phyloP scores from a whole-genome alignment of 1,140 invertebrate genomes.

The Meloidogyne chitwoodi region DNA sequence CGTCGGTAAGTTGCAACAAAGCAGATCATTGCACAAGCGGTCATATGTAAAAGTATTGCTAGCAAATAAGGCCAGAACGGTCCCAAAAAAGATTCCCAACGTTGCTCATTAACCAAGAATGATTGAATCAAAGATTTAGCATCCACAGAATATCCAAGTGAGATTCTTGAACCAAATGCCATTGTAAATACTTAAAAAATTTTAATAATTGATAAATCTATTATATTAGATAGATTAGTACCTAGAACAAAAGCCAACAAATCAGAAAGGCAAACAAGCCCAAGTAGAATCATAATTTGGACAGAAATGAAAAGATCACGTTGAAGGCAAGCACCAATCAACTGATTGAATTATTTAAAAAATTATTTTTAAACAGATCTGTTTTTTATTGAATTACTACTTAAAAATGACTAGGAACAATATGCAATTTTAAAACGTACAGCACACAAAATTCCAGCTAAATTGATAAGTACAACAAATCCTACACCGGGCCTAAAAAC shows the following conservation, averaged over 20 bases:
- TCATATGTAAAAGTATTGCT: slow-evolving; percentile 53
- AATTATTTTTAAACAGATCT: not conserved
- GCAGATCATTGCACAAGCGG: slow-evolving; percentile 45
- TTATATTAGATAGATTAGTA: not conserved
- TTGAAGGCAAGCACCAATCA: slow-evolving; percentile 44
- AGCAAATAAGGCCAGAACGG: slow-evolving; percentile 51
- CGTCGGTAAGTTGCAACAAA: slow-evolving; percentile 51
- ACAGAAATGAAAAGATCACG: slow-evolving; percentile 32
- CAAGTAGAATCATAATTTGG: slow-evolving; percentile 42
- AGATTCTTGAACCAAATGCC: slow-evolving; percentile 43
- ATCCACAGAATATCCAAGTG: not conserved
- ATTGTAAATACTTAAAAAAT: slow-evolving; percentile 28
- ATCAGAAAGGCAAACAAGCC: slow-evolving; percentile 42
- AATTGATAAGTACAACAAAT: slow-evolving; percentile 38
- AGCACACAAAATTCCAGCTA: slow-evolving; percentile 43
- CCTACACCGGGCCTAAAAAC: slow-evolving; percentile 43
- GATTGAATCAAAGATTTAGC: slow-evolving; percentile 12
- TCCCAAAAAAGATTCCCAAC: slow-evolving; percentile 37
- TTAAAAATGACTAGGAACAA: too few species aligned
- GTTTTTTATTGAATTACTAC: not conserved
- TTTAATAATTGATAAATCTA: too few species aligned
- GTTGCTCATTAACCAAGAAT: slow-evolving; percentile 29
- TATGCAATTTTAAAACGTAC: slow-evolving; percentile 4
- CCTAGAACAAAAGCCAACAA: slow-evolving; percentile 37
- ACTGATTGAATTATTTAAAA: slow-evolving; percentile 21